Evolutionary conservation across 2,113 vertebrate genomes (phyloP).

Genomic region (Oncorhynchus nerka): DNA sequence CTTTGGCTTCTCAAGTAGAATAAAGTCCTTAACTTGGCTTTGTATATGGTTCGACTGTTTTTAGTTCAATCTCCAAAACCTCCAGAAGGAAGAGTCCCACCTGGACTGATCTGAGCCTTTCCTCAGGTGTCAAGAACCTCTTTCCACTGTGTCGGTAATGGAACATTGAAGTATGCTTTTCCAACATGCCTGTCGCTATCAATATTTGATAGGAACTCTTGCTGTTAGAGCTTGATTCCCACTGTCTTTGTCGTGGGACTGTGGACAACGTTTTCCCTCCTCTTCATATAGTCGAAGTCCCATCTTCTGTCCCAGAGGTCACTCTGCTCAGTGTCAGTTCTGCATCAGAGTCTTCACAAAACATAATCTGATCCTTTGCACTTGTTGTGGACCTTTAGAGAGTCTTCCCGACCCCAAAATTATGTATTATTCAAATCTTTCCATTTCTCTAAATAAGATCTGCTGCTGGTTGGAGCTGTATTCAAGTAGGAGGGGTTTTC

Average conservation of each 20-base stretch:
- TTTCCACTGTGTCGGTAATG: conserved; percentile 25
- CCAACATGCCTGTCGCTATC: conserved; percentile 51
- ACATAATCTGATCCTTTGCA: neutral
- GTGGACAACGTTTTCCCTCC: neutral
- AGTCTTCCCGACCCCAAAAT: neutral
- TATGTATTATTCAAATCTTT: neutral
- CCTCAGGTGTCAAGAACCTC: conserved; percentile 22
- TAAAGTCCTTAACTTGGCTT: conserved; percentile 11
- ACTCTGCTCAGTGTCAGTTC: neutral
- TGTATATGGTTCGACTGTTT: conserved; percentile 7
- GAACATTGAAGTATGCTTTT: conserved; percentile 27
- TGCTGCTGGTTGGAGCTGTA: neutral
- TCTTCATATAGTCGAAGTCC: conserved; percentile 17
- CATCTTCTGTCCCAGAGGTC: conserved; percentile 8
- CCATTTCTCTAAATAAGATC: neutral
- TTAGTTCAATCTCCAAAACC: conserved; percentile 5
- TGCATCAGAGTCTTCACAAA: neutral
- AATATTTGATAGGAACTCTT: conserved; percentile 61
- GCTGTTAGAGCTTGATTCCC: conserved; percentile 55
- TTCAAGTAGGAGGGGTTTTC: neutral
- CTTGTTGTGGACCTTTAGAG: too few relatives aligned
- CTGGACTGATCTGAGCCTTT: neutral
- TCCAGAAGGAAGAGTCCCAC: neutral
- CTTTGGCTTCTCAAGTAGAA: neutral
- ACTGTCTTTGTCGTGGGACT: conserved; percentile 5